phyloP scores from a whole-genome alignment of 2,888 invertebrate species.

The Troides helena region DNA sequence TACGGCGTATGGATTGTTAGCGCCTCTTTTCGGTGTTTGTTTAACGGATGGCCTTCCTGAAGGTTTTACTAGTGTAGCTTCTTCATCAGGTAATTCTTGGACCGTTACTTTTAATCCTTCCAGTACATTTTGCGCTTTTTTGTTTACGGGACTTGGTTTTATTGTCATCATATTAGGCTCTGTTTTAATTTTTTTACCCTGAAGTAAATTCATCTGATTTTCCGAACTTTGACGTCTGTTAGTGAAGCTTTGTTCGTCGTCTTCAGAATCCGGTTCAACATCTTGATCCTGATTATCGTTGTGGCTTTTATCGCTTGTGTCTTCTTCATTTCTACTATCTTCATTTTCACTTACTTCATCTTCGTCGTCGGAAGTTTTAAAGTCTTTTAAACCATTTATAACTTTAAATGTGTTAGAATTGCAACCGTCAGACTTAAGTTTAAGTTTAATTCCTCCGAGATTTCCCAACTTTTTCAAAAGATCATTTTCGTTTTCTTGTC shows the following conservation, averaged over 20 bases:
- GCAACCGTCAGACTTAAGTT: conserved; percentile 68
- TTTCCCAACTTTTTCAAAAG: conserved; percentile 66
- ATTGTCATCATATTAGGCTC: conserved; percentile 36
- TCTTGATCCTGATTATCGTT: conserved; percentile 35
- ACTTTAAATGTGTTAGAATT: conserved; percentile 69
- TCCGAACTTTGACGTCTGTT: conserved; percentile 39
- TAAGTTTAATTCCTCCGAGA: conserved; percentile 72
- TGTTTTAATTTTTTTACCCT: conserved; percentile 38
- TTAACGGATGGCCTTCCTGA: conserved; percentile 61
- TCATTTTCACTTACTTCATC: conserved; percentile 58
- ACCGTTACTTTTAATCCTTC: background rate
- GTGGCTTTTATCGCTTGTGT: conserved; percentile 39
- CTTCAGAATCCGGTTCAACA: conserved; percentile 36
- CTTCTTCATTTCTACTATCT: conserved; percentile 49
- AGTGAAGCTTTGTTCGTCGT: conserved; percentile 45
- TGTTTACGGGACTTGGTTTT: conserved; percentile 16
- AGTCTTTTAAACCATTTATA: conserved; percentile 70
- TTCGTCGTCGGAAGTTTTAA: conserved; percentile 69
- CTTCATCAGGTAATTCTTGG: conserved; percentile 38
- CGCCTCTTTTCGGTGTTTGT: conserved; percentile 68
- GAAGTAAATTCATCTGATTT: conserved; percentile 29
- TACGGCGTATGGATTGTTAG: conserved; percentile 45
- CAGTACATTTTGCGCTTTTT: background rate
- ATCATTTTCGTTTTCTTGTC: conserved; percentile 43
- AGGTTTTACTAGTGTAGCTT: conserved; percentile 42